phyloP scores from a whole-genome alignment of 1,140 invertebrate genomes.

The Neodiprion virginianus region DNA sequence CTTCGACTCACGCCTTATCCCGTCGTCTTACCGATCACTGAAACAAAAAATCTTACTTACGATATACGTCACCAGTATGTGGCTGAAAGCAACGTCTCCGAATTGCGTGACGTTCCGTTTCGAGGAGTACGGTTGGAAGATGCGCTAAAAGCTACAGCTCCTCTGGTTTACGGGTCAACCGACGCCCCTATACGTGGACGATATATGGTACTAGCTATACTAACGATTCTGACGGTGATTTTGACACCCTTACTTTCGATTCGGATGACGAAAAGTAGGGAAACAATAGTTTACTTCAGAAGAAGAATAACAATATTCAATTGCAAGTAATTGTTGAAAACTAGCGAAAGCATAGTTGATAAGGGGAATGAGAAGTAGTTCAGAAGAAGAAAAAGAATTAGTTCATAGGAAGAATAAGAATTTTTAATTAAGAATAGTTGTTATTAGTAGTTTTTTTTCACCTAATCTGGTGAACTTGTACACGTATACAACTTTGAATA shows the following conservation, averaged over 20 bases:
- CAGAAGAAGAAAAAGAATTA: not conserved
- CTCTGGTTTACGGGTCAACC: constrained; percentile 16
- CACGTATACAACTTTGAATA: constrained; percentile 3
- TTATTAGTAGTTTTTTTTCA: not conserved
- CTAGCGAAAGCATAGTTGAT: not conserved
- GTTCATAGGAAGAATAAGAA: not conserved
- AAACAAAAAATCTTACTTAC: constrained; percentile 29
- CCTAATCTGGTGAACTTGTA: not conserved
- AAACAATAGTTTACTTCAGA: not conserved
- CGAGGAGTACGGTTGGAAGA: constrained; percentile 21
- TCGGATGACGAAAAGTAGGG: not conserved
- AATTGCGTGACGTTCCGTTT: constrained; percentile 9
- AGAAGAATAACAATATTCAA: not conserved
- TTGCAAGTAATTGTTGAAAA: not conserved
- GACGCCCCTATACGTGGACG: constrained; percentile 22
- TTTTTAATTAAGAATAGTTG: not conserved
- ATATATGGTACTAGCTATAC: constrained; percentile 9
- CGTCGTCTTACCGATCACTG: constrained; percentile 21
- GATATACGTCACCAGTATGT: constrained; percentile 26
- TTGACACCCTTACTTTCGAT: not conserved
- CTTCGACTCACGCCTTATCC: constrained; percentile 24
- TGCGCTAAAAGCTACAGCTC: constrained; percentile 18
- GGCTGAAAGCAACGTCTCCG: constrained; percentile 22
- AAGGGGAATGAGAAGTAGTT: not conserved
- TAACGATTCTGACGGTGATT: not conserved